A percentile compares a stretch with the other conserved stretches of the same genome.
These are phyloP conservation scores for Beroe ovata DNA, from an alignment of 37 sponge, comb jelly and placozoan species.

Conservation along the genomic window DNA sequence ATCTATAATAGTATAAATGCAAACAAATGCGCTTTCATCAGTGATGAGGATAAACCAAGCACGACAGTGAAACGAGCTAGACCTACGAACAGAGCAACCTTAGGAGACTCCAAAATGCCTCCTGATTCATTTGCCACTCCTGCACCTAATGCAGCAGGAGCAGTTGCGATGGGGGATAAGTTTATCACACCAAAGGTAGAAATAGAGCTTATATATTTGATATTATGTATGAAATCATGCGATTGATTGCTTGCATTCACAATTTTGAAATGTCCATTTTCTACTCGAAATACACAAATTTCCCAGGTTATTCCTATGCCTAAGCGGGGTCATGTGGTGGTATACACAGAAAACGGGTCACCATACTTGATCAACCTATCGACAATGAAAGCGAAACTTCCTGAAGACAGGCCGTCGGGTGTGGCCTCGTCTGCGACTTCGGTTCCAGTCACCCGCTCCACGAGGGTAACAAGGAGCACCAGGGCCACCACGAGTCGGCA, in stretches of 20 bases:
- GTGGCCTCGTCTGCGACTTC: not conserved
- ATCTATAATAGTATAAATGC: too few relatives aligned
- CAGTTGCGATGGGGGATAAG: not conserved
- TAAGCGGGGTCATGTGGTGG: constrained; percentile 27
- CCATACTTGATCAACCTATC: constrained; percentile 26
- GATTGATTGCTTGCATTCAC: too few relatives aligned
- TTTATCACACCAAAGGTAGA: constrained; percentile 42
- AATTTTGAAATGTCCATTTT: too few relatives aligned
- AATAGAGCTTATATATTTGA: too few relatives aligned
- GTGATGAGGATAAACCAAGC: not conserved
- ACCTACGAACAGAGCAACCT: not conserved
- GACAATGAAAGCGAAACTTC: constrained; percentile 26
- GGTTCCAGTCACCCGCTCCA: not conserved
- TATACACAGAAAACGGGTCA: constrained; percentile 63
- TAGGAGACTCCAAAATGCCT: not conserved
- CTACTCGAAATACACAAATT: too few relatives aligned
- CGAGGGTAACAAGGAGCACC: not conserved
- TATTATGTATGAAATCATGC: too few relatives aligned
- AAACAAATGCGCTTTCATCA: too few relatives aligned
- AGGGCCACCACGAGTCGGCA: not conserved
- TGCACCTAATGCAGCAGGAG: constrained; percentile 9
- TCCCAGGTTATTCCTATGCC: constrained; percentile 7
- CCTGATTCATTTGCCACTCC: not conserved
- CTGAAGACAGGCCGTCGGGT: not conserved
- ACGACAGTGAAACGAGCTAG: not conserved